Conservation (phyloP, 1,140 invertebrate species). For the Megathymus violae region DNA sequence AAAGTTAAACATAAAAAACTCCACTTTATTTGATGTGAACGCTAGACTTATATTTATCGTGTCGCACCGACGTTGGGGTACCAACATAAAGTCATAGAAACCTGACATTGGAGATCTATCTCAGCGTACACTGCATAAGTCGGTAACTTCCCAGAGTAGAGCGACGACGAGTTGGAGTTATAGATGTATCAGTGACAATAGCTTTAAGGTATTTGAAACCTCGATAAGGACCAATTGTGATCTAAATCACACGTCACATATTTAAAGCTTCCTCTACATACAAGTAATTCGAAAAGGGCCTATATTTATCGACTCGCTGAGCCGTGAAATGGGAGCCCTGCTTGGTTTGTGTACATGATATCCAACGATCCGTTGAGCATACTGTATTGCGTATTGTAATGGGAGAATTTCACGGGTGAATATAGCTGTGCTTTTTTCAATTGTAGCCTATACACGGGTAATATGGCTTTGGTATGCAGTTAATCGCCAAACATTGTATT, state of each 20-base stretch:
- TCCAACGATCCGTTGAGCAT: not conserved
- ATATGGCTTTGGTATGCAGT: not conserved
- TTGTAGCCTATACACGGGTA: not conserved
- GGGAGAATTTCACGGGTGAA: not conserved
- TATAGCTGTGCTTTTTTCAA: not conserved
- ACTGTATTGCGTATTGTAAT: not conserved
- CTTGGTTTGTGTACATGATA: slow-evolving; percentile 10
- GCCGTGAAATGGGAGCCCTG: slow-evolving; percentile 16
- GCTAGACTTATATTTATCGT: too few relatives aligned
- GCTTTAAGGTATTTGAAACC: too few relatives aligned
- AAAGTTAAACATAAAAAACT: too few relatives aligned
- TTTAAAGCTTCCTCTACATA: not conserved
- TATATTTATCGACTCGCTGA: slow-evolving; percentile 15
- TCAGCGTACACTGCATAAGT: too few relatives aligned
- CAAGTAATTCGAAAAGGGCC: slow-evolving; percentile 11
- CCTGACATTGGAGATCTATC: too few relatives aligned
- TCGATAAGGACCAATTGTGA: not conserved
- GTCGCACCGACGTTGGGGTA: too few relatives aligned
- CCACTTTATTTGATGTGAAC: too few relatives aligned
- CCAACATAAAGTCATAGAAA: too few relatives aligned
- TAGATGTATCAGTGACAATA: too few relatives aligned
- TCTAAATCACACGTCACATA: not conserved
- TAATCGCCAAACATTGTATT: too few relatives aligned
- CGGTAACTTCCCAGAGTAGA: too few relatives aligned
- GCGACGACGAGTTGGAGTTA: too few relatives aligned